Evolutionary conservation across 1,140 invertebrate species (phyloP).

Genomic region (Habropoda laboriosa): DNA sequence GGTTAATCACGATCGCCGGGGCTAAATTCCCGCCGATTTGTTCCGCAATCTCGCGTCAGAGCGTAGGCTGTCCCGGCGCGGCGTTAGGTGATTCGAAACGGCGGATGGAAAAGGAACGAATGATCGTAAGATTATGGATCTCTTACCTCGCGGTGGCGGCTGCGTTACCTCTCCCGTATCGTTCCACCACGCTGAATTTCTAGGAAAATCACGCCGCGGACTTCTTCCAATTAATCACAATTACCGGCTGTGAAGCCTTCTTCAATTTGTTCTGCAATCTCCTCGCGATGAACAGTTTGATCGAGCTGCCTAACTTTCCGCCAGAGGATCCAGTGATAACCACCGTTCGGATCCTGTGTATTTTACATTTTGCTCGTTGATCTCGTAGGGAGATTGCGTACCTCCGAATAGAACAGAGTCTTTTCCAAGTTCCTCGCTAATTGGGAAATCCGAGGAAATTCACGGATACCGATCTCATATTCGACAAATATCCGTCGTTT

Average conservation of each 20-base stretch:
- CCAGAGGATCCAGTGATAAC: not conserved
- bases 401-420: not conserved
- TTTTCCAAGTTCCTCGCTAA: too few species aligned
- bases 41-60: constrained; percentile 28
- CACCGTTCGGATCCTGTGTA: not conserved
- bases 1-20: constrained; percentile 34
- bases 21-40: constrained; percentile 23
- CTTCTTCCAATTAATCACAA: constrained; percentile 46
- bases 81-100: constrained; percentile 23
- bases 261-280: constrained; percentile 34
- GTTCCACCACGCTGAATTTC: not conserved
- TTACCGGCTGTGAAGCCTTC: constrained; percentile 10
- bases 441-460: too few species aligned
- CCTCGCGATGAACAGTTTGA: too few species aligned
- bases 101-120: not conserved
- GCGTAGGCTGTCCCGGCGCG: not conserved
- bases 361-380: not conserved
- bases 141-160: not conserved
- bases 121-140: constrained; percentile 1
- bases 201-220: not conserved
- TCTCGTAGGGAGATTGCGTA: not conserved
- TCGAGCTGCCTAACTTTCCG: not conserved
- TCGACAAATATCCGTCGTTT: too few species aligned
- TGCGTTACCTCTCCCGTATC: constrained; percentile 8
- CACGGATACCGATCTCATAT: too few species aligned